Conservation (phyloP, 37 sponge, comb jelly and placozoan genomes). For the Theonella swinhoei region DNA sequence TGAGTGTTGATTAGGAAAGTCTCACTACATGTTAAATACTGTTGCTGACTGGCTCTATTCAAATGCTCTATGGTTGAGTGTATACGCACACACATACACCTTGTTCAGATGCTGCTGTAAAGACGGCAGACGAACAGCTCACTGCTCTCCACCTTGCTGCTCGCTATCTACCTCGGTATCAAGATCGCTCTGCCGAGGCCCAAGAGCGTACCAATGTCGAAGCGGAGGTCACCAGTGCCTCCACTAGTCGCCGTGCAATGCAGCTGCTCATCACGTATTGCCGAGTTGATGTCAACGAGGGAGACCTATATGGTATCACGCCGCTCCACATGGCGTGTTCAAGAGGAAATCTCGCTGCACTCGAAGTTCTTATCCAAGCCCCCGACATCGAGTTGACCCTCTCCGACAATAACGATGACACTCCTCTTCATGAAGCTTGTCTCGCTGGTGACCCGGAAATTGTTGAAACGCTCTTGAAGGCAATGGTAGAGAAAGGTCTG, state of each 20-base stretch:
- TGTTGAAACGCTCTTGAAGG: conserved; percentile 59
- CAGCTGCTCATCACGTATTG: conserved; percentile 39
- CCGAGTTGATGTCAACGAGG: conserved; percentile 8
- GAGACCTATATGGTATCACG: conserved; percentile 65
- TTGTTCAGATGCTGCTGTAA: not conserved
- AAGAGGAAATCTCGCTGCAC: conserved; percentile 68
- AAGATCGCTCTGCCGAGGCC: not conserved
- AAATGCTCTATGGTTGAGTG: too few species aligned
- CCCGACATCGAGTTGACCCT: conserved; percentile 17
- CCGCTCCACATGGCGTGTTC: conserved; percentile 85
- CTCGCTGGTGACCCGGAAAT: conserved; percentile 53
- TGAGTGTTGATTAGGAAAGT: too few species aligned
- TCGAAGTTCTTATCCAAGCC: conserved; percentile 46
- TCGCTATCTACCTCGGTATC: conserved; percentile 60
- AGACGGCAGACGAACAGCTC: conserved; percentile 31
- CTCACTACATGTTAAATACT: too few species aligned
- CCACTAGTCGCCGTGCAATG: conserved; percentile 35
- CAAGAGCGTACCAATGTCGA: not conserved
- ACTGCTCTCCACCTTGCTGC: conserved; percentile 90
- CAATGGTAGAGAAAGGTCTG: not conserved
- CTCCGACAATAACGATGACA: conserved; percentile 66
- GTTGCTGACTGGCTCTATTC: too few species aligned
- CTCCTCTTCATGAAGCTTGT: conserved; percentile 89
- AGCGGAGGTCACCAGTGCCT: conserved; percentile 23
- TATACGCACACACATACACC: too few species aligned